Base-by-base conservation (phyloP, 2,888 invertebrate genomes). In the Listrodromus nycthemerus region DNA sequence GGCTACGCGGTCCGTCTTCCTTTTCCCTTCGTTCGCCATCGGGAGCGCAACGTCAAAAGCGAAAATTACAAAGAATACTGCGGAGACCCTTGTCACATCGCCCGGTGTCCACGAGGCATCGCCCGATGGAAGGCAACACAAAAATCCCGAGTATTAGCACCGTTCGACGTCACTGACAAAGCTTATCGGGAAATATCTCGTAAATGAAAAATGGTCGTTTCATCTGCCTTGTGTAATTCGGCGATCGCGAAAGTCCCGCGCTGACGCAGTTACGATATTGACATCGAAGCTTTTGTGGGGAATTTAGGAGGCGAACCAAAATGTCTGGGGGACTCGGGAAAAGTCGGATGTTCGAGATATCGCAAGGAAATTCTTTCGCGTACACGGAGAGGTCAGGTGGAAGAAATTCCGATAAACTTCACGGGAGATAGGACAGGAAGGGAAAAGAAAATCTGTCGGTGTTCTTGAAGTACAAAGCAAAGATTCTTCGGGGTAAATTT, bases 371-470 rank as follows among this genome's bases (percentile, higher is more conserved):
- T 74, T 74, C 73, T 73, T 78, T 13, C 19, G 30, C 13, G 41
- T 21, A 58, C 52, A 52, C 37, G n/a, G n/a, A 2, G 21, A 41
- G 24, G 65, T 21, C 45, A 33, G n/a, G 33, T 58, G 48, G 27
- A 21, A 50, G 80, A 48, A 71, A 81, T 81, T 81, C 50, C 63
- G 45, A 50, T 7, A 24, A 73, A 67, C 37, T 45, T 33, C 24
- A 21, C 52, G 33, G 33, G 52, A 37, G 33, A 70, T 70, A 52
- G 19, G 33, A 58, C 45, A 1, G 24, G 24, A 27, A 21, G 55
- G 27, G 7, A 37, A 37, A 19, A 33, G 1, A 5, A 10, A 52
- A 21, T 19, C 52, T 10, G 10, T 30, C n/a, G 27, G 33, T 4
- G 50, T 50, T 69, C 7, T 69, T 33, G n/a, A 19, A 69, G 50